These are phyloP conservation scores for Halictus quadricinctus DNA, from an alignment of 2,888 invertebrate genomes.

Conservation along the genomic window DNA sequence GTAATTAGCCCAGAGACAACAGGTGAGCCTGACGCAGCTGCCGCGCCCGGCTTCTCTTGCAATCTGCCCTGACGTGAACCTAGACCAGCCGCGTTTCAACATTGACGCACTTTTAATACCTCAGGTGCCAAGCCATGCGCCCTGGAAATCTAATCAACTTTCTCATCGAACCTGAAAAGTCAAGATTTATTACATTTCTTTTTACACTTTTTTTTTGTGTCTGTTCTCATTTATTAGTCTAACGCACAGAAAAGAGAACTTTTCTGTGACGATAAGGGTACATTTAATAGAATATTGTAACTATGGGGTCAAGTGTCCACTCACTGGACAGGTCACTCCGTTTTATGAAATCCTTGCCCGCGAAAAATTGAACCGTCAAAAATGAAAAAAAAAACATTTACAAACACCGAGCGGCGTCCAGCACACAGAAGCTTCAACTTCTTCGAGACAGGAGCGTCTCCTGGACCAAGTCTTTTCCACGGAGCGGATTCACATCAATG, in stretches of 20 bases:
- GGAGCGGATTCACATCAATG: neutral
- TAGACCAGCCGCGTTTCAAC: constrained; percentile 2
- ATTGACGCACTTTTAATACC: neutral
- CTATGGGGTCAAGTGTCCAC: no score
- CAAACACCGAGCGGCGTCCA: neutral
- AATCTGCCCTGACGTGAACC: constrained; percentile 29
- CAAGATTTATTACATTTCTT: neutral
- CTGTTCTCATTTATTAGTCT: no score
- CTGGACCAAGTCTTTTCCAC: neutral
- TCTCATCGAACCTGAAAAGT: neutral
- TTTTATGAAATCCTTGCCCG: no score
- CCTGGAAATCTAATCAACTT: neutral
- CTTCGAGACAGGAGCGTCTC: neutral
- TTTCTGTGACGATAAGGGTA: no score
- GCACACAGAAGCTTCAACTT: neutral
- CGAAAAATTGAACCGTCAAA: no score
- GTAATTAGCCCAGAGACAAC: constrained; percentile 78
- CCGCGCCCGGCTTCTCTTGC: constrained; percentile 42
- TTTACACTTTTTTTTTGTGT: neutral
- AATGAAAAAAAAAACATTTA: neutral
- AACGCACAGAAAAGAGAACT: no score
- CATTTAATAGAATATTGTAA: no score
- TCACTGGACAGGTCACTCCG: no score
- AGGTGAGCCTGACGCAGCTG: constrained; percentile 77
- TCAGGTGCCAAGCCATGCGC: neutral